phyloP scores from a whole-genome alignment of 2,888 invertebrate genomes.

The Ethmia dodecea region DNA sequence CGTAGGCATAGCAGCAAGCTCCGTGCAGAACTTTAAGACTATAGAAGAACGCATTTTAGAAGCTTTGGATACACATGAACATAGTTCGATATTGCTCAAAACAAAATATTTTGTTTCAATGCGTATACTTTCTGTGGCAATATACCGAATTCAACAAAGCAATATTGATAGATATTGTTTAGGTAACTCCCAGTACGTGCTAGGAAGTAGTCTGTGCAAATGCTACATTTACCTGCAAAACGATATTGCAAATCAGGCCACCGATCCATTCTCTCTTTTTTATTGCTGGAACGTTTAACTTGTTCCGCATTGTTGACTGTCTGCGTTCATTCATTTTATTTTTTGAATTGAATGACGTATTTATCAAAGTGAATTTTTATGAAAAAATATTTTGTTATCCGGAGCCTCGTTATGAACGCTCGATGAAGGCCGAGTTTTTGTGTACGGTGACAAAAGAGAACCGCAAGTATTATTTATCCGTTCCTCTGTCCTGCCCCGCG shows the following conservation, averaged over 20 bases:
- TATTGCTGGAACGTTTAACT: conserved; percentile 63
- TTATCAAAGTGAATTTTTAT: conserved; percentile 45
- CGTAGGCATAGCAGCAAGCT: too few species aligned
- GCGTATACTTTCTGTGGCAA: too few species aligned
- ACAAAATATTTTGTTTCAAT: too few species aligned
- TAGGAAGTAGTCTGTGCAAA: conserved; percentile 46
- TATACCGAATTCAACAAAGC: too few species aligned
- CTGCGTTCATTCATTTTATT: conserved; percentile 55
- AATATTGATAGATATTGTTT: too few species aligned
- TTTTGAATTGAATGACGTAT: conserved; percentile 56
- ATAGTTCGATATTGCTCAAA: too few species aligned
- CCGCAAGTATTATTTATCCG: conserved; percentile 31
- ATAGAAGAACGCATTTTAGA: too few species aligned
- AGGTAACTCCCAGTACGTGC: too few species aligned
- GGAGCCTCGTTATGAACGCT: conserved; percentile 34
- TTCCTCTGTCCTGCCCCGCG: conserved; percentile 23
- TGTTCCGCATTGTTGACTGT: conserved; percentile 62
- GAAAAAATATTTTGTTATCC: conserved; percentile 40
- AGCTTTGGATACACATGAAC: too few species aligned
- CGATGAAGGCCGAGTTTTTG: conserved; percentile 30
- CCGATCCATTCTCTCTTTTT: conserved; percentile 55
- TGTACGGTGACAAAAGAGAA: conserved; percentile 36
- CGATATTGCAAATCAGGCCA: conserved; percentile 59
- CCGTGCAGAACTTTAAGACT: too few species aligned
- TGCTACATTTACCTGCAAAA: conserved; percentile 55